These are phyloP conservation scores for Lasioglossum malachurum DNA, from an alignment of 2,888 invertebrate genomes.

Conservation along the genomic window DNA sequence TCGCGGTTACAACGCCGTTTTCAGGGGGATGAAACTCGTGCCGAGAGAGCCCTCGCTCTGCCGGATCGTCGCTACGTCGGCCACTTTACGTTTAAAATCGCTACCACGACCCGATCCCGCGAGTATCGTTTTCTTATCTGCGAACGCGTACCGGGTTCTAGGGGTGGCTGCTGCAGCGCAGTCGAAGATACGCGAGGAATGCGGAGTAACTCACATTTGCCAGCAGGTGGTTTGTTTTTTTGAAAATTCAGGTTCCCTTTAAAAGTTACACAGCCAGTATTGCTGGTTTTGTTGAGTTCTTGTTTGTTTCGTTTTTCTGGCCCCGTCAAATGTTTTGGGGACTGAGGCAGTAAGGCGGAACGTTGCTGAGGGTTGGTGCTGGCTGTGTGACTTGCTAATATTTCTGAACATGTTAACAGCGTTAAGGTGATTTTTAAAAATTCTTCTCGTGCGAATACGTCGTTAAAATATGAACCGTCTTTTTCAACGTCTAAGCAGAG, in stretches of 20 bases:
- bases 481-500: not conserved
- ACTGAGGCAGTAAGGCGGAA: not conserved
- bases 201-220: not conserved
- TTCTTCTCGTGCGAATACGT: not conserved
- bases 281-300: no score
- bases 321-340: not conserved
- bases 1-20: constrained; percentile 74
- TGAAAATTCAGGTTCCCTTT: no score
- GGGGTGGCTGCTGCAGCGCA: not conserved
- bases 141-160: not conserved
- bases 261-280: not conserved
- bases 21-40: constrained; percentile 43
- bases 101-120: constrained; percentile 31
- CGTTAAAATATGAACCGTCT: not conserved
- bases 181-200: not conserved
- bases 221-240: not conserved
- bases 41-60: constrained; percentile 42
- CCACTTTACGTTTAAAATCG: constrained; percentile 68
- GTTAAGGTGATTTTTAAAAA: not conserved
- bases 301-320: not conserved
- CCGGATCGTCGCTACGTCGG: constrained; percentile 53
- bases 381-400: not conserved
- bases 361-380: not conserved
- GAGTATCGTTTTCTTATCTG: constrained; percentile 35
- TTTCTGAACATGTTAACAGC: not conserved